Base-by-base conservation (phyloP, 1,140 invertebrate genomes). In the Meteorus sp. region DNA sequence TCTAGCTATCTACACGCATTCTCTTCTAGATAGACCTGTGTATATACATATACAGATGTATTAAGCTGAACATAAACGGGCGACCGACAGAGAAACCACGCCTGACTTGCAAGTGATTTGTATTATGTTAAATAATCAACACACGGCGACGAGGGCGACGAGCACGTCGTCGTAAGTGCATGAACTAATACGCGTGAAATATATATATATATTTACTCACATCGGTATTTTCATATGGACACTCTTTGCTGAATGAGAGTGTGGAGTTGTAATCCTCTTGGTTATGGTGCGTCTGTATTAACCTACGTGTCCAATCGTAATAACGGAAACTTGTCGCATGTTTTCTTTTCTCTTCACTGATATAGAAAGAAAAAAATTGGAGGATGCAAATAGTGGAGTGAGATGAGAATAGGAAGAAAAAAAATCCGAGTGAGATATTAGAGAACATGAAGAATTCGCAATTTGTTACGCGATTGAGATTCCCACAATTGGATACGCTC, bases 71-170 rank as follows among this genome's bases (percentile, higher is more conserved):
- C n/a, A n/a, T n/a, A n/a, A n/a, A n/a, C n/a, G n/a, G n/a, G n/a
- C n/a, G n/a, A n/a, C n/a, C n/a, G n/a, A n/a, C n/a, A n/a, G n/a
- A n/a, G n/a, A 72, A 22, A 58, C 60, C 52, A 57, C 57, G 61
- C 61, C 53, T 53, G 52, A 58, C n/a, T 60, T 45, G 37, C 57
- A 13, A 39, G 62, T 77, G 73, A 77, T 77, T 77, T 77, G 73
- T 76, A 75, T 76, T 50, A 50, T 76, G 71, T 73, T 75, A 77
- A 77, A 77, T 76, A 76, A 77, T 74, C 75, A 76, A 64, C 69
- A 62, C 66, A 66, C 41, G 29, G 48, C 23, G 23, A 39, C 56
- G 15, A 44, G 35, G 41, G 44, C 55, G 56, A 43, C 47, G 56
- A 50, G 43, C 8, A 68, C n/a, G n/a, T 73, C 71, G 72, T 73